Evolutionary conservation across 1,140 invertebrate species (phyloP), one percentile per base, ranked within the genome.

Genomic region (Meloidogyne floridensis): DNA sequence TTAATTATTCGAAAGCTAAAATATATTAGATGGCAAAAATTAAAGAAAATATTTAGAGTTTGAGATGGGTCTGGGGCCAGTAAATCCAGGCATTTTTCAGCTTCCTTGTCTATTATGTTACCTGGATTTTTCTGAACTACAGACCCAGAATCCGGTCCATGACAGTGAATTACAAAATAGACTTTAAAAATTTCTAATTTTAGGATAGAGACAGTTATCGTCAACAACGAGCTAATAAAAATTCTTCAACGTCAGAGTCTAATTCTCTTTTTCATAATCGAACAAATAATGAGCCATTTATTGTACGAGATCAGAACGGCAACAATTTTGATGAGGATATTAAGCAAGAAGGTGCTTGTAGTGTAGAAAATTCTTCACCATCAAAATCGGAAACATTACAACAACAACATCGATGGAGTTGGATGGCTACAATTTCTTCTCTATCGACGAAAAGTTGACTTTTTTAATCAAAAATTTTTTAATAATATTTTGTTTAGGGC

Each of bases 401-500:
- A 65, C 15, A 65, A n/a, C 15, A 4, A n/a, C 59, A 15, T 65
- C 4, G 59, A 11, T 65, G n/a, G n/a, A 65, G 59, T 65, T 65
- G 59, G 59, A 65, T 65, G 59, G 59, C 59, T n/a, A 65, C 15
- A 65, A 65, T 65, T 65, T 7, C 59, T 65, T 65, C 59, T n/a
- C 2, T 65, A 18, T 15, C 4, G n/a, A n/a, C n/a, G n/a, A 65
- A 6, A 65, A 2, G 59, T 65, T n/a, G n/a, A 59, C 5, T 59
- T 65, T 65, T n/a, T n/a, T 6, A 7, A n/a, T 4, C 3, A 65
- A 32, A 32, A 32, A 7, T 65, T n/a, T 65, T 65, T n/a, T 4
- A n/a, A 7, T n/a, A 7, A n/a, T 59, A 59, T 59, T 59, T 59
- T 15, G 56, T 6, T 15, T 59, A 47, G 4, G 15, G 15, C 15